Conservation (phyloP, 2,888 invertebrate species). For the Lasioglossum leucozonium region DNA sequence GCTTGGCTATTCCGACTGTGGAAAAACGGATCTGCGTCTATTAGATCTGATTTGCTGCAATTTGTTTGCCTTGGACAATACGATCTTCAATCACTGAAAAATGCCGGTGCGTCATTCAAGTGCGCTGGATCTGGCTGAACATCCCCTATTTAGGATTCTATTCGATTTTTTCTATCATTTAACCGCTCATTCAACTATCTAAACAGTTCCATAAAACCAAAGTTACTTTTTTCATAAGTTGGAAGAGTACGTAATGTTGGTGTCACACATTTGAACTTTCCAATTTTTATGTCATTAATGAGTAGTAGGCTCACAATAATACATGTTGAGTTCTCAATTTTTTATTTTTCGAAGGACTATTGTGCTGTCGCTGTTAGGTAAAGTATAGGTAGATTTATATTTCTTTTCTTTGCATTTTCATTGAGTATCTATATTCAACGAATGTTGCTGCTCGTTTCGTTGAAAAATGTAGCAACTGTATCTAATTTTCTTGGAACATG, state of each 20-base stretch:
- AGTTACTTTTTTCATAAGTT: not conserved
- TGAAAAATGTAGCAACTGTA: not conserved
- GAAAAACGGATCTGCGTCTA: not conserved
- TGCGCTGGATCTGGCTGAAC: not conserved
- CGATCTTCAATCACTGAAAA: not conserved
- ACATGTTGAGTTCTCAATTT: not conserved
- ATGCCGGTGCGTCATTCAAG: not conserved
- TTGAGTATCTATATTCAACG: not conserved
- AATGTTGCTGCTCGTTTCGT: too few relatives aligned
- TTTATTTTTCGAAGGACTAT: not conserved
- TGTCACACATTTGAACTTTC: too few relatives aligned
- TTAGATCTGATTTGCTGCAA: not conserved
- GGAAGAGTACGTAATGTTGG: not conserved
- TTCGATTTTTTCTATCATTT: not conserved
- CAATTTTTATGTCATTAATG: not conserved
- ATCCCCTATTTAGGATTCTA: not conserved
- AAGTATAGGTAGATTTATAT: not conserved
- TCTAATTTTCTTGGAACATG: not conserved
- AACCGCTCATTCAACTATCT: too few relatives aligned
- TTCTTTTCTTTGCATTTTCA: too few relatives aligned
- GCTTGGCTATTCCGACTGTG: not conserved
- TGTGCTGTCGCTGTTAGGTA: not conserved
- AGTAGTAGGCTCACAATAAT: too few relatives aligned
- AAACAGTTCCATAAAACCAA: not conserved
- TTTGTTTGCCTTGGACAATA: not conserved